These are phyloP conservation scores for Tetraodon nigroviridis DNA, from an alignment of 2,113 vertebrate genomes.

Conservation along the genomic window DNA sequence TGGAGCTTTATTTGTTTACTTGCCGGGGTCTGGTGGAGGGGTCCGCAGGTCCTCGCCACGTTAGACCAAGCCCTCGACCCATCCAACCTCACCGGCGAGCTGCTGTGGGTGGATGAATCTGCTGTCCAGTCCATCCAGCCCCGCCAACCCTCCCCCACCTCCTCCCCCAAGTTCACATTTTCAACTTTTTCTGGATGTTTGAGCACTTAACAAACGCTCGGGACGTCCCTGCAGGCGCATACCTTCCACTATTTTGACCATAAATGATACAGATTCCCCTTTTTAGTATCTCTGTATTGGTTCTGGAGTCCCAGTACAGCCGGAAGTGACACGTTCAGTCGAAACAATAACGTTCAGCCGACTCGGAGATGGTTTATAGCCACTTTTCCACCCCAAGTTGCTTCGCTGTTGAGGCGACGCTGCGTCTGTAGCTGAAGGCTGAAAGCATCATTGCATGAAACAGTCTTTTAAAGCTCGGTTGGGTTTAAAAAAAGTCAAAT, in stretches of 20 bases:
- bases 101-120: constrained; percentile 44
- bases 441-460: background rate
- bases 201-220: background rate
- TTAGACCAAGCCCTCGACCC: constrained; percentile 63
- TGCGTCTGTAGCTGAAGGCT: no score
- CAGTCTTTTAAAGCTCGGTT: background rate
- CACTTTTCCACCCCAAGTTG: no score
- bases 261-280: no score
- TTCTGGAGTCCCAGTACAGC: no score
- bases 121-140: background rate
- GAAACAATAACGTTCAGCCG: background rate
- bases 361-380: no score
- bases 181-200: background rate
- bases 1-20: constrained; percentile 75
- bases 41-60: constrained; percentile 59
- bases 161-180: background rate
- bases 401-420: no score
- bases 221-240: background rate
- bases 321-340: background rate
- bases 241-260: no score
- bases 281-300: no score
- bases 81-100: constrained; percentile 33
- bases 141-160: no score
- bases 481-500: background rate
- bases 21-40: constrained; percentile 63